phyloP scores from a whole-genome alignment of 2,797 vertebrate species.

The Merluccius polli region DNA sequence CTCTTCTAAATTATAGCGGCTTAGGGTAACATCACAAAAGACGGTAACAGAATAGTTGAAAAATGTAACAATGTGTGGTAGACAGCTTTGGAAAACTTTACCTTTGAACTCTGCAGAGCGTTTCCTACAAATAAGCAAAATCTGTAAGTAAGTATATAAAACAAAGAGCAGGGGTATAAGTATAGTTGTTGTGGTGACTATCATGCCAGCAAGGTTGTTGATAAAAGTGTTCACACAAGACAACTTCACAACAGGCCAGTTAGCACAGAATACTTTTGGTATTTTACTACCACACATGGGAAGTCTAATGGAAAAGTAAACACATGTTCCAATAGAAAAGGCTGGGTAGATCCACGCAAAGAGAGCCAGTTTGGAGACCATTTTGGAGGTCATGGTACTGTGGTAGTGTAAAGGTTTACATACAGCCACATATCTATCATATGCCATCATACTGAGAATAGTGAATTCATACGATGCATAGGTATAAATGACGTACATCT shows the following conservation, averaged over 20 bases:
- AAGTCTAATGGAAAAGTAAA: slow-evolving; percentile 41
- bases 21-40: slow-evolving; percentile 54
- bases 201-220: slow-evolving; percentile 48
- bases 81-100: slow-evolving; percentile 51
- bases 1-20: slow-evolving; percentile 38
- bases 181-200: slow-evolving; percentile 29
- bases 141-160: slow-evolving; percentile 47
- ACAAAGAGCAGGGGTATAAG: slow-evolving; percentile 53
- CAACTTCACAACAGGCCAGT: slow-evolving; percentile 52
- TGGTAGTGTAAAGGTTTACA: slow-evolving; percentile 58
- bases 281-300: slow-evolving; percentile 54
- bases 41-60: slow-evolving; percentile 48
- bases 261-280: slow-evolving; percentile 48
- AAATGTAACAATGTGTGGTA: slow-evolving; percentile 54
- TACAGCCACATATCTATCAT: slow-evolving; percentile 54
- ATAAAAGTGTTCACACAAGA: slow-evolving; percentile 41
- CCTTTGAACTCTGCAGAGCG: slow-evolving; percentile 33
- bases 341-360: slow-evolving; percentile 38
- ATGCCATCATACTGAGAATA: slow-evolving; percentile 54
- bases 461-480: slow-evolving; percentile 55
- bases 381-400: slow-evolving; percentile 34
- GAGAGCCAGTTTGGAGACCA: slow-evolving; percentile 12
- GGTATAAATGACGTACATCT: slow-evolving; percentile 55
- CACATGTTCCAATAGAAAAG: slow-evolving; percentile 27
- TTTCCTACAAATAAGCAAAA: slow-evolving; percentile 46